Evolutionary conservation across 2,113 vertebrate species (phyloP).

Genomic region (Danionella cerebrum): DNA sequence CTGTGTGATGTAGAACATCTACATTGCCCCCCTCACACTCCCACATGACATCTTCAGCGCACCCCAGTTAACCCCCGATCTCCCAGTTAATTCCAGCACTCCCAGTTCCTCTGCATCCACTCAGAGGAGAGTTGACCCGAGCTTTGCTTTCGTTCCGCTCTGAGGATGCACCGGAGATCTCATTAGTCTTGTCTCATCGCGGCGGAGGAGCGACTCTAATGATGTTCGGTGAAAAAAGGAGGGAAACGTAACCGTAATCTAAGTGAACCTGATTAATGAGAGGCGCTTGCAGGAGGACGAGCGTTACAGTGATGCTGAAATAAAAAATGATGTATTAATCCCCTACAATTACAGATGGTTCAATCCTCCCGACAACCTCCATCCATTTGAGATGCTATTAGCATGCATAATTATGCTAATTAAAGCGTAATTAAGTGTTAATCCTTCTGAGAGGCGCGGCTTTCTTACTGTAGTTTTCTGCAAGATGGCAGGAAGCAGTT

Average conservation of each 20-base stretch:
- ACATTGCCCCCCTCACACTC: neutral
- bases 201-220: conserved; percentile 87
- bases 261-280: conserved; percentile 98
- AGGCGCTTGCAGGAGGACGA: conserved; percentile 91
- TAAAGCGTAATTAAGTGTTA: conserved; percentile 99
- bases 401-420: conserved; percentile 99
- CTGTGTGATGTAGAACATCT: too few species aligned
- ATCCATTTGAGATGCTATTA: conserved; percentile 99
- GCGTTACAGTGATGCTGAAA: conserved; percentile 96
- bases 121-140: conserved; percentile 49
- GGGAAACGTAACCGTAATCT: conserved; percentile 92
- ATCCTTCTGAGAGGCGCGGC: conserved; percentile 88
- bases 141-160: conserved; percentile 77
- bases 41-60: neutral
- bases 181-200: conserved; percentile 90
- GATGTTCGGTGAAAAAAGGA: conserved; percentile 92
- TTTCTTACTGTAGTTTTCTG: conserved; percentile 96
- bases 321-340: conserved; percentile 99
- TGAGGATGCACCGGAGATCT: conserved; percentile 84
- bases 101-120: neutral
- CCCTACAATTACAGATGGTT: conserved; percentile 98
- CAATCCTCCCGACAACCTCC: conserved; percentile 98
- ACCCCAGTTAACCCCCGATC: neutral
- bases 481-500: conserved; percentile 85
- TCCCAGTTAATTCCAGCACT: neutral